Evolutionary conservation across 2,888 invertebrate species (phyloP), one percentile per base, ranked within the genome.

Genomic region (Taphrorychus bicolor): DNA sequence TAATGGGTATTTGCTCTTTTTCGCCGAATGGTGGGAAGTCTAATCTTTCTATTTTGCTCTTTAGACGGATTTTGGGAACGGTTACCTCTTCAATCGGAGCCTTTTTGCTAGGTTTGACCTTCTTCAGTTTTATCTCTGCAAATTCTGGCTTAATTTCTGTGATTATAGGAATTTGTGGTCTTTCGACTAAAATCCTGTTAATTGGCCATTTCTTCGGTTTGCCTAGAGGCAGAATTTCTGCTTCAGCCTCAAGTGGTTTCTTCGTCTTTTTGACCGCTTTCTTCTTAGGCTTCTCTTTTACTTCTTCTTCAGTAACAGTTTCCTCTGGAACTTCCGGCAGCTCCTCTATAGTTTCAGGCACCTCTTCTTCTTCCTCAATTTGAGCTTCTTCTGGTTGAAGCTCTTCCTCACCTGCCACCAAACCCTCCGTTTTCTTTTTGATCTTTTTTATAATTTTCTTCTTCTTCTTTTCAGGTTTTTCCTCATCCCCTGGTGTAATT

Each of bases 41-140:
- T 0, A 85, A 77, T 71, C 85, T 85, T 45, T 83, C 84, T n/a
- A 92, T 88, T 71, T 89, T 85, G 77, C 91, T 91, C 75, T 90
- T 90, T 0, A 92, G 82, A 76, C 89, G 85, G 42, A 90, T 83
- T 79, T 89, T 90, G 0, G 90, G 91, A 57, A 91, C 80, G 68
- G 72, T 76, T 9, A 72, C 76, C 86, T 74, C 73, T 22, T 72
- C 60, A 1, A 70, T 68, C 59, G 74, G 73, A 59, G 73, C 73
- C 70, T 76, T 78, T 64, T 76, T 77, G 9, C 73, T 59, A 32
- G 71, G 62, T 71, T 77, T 78, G 5, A 76, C 72, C 73, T 81
- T 81, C 66, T 78, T 80, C 7, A 92, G 81, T 82, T 91, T 91
- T 2, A 91, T 83, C 79, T 88, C 85, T 64, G 88, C 87, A 76